Base-by-base conservation (phyloP, 1,140 invertebrate genomes). In the Anoplolepis gracilipes region DNA sequence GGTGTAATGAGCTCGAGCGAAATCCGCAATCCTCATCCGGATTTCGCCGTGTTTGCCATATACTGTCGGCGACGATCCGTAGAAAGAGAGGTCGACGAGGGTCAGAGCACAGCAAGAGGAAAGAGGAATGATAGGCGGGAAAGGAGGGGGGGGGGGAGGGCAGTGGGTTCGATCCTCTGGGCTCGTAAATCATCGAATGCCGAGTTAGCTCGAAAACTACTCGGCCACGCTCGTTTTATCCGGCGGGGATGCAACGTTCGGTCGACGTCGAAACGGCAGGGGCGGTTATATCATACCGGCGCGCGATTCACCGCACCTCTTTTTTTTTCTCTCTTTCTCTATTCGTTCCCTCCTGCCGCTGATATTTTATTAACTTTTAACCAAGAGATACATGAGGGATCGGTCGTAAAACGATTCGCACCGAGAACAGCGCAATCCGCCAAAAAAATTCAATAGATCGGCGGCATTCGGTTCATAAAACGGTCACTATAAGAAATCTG, bases 331-430 rank as follows among this genome's bases (percentile, higher is more conserved):
- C 30, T 30, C n/a, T 72, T 19, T 13, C 13, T 2, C n/a, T 33
- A 4, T n/a, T 8, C 28, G 28, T 64, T 62, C 61, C 39, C 46
- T 77, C 19, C 59, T 65, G 46, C 16, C 57, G 42, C 70, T 85
- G 85, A 62, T 79, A 87, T 87, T 87, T 87, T 87, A 87, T 85
- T 87, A 87, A 85, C 81, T 53, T 77, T 77, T 53, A 59, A n/a
- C 30, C 86, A 49, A 49, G 64, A 49, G 39, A 64, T 79, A 39
- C 70, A n/a, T 8, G 62, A 8, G 55, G 55, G 36, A 76, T 42
- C 22, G 57, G 30, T 82, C 79, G 79, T 73, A 82, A 84, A 75
- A 70, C 78, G 78, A 81, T 72, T 81, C 65, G 65, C 78, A n/a
- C 25, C 42, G 39, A 36, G 33, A 76, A 3, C n/a, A 11, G 42